These are phyloP conservation scores for Garrulus glandarius DNA, from an alignment of 2,797 vertebrate genomes.

Conservation along the genomic window DNA sequence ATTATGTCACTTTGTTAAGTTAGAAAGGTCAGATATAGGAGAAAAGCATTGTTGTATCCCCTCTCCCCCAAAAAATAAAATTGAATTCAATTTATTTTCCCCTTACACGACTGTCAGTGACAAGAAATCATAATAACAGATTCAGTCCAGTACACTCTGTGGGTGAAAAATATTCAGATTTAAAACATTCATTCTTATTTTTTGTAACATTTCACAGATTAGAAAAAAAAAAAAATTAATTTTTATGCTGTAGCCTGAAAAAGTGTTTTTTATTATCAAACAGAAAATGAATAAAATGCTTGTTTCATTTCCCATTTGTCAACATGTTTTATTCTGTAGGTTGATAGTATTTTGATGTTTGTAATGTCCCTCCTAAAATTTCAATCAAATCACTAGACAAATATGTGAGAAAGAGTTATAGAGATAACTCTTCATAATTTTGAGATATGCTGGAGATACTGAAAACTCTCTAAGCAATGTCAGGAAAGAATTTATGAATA, in stretches of 20 bases:
- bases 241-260: not conserved
- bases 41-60: not conserved
- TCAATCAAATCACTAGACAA: not conserved
- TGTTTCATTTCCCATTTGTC: not conserved
- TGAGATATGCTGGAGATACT: not conserved
- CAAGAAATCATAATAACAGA: not conserved
- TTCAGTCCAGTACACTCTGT: not conserved
- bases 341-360: not conserved
- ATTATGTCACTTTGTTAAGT: not conserved
- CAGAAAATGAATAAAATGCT: accelerated
- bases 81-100: not conserved
- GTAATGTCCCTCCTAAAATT: not conserved
- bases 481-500: not conserved
- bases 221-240: not conserved
- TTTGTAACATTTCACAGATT: not conserved
- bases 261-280: not conserved
- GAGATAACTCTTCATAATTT: too few relatives aligned
- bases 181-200: too few relatives aligned
- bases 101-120: not conserved
- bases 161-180: not conserved
- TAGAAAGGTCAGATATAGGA: not conserved
- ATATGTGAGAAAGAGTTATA: not conserved
- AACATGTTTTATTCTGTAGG: not conserved
- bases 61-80: not conserved
- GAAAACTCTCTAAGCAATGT: not conserved